Base-by-base conservation (phyloP, 2,888 invertebrate genomes). In the Pachydiplax longipennis region DNA sequence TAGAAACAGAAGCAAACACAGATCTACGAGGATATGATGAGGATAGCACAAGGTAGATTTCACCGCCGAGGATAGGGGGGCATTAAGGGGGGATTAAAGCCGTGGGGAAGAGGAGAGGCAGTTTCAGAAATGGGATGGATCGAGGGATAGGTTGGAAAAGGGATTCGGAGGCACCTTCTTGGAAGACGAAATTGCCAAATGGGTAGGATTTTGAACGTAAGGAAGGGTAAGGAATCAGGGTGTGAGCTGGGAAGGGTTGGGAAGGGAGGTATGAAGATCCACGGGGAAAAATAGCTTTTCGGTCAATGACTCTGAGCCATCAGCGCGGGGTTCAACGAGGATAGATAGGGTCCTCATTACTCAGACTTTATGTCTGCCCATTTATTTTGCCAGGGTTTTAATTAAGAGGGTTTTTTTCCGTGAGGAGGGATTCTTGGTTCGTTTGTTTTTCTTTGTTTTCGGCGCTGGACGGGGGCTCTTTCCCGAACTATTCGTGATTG, bases 351-450 rank as follows among this genome's bases (percentile, higher is more conserved):
- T 35, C 53, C 83, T 83, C 58, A 83, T 83, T 83, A 83, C 83
- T 83, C 83, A 83, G 58, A 58, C 53, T 83, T 83, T 83, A 83
- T 83, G 83, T 83, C 83, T 35, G 35, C 53, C 83, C 83, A 83
- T 83, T 83, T 83, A 83, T 83, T 83, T 83, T 35, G 83, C 53
- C 83, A 83, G 83, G 53, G 83, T 83, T 83, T 83, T 83, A 83
- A 83, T 83, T 83, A 83, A 83, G 83, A 83, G 83, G 18, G 35
- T 53, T 18, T 22, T 83, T 44, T 44, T 10, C 6, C 8, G 44
- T 4, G 83, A 61, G 65, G 37, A 31, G 37, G 87, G 53, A 22
- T 87, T 37, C 87, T 61, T 87, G n/a, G 31, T 48, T 37, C 40
- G 58, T 22, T 37, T n/a, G 61, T 40, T 58, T 37, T 37, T 12